Base-by-base conservation (phyloP, 2,888 invertebrate species). In the Pyrgus malvae region DNA sequence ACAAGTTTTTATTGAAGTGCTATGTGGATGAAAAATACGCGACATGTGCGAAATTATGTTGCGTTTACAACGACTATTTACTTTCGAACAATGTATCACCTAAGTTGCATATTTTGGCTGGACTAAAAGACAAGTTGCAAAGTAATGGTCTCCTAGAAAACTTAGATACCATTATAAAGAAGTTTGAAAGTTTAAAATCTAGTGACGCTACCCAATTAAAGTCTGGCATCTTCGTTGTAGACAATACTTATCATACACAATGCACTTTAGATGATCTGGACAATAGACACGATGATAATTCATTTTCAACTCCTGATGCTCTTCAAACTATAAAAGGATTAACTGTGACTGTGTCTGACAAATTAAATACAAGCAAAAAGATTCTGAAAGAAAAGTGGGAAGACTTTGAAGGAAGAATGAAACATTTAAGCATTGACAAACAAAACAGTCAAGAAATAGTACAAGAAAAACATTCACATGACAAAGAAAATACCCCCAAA, bases 1-100 rank as follows among this genome's bases (percentile, higher is more conserved):
- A 95, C 63, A 91, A 91, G 58, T 91, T 94, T 71, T 80, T 95
- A 64, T 67, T 93, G 12, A 91, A 91, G 67, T 90, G 93, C 63
- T 92, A 92, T 68, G 79, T 93, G 42, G 90, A 90, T 51, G 92
- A 92, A 66, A 92, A 92, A 63, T 94, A 92, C 74, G 67, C 72
- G 23, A 77, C 93, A 17, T 94, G 94, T 73, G 84, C 91, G 19
- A 88, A 92, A 64, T 70, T 93, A 12, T 93, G 93, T 78, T 79
- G 87, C 61, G 74, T 88, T 61, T 92, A 91, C 68, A 83, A 78
- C 38, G 79, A 91, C 45, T 90, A 92, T 65, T 80, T 95, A 31
- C 66, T 91, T 16, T 73, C 80, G 9, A 76, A 89, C 59, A 81
- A 76, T 56, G 65, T 86, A 38, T 91, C 92, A 6, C 75, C 83